Evolutionary conservation across 2,797 vertebrate species (phyloP).

Genomic region (Sarcoramphus papa): DNA sequence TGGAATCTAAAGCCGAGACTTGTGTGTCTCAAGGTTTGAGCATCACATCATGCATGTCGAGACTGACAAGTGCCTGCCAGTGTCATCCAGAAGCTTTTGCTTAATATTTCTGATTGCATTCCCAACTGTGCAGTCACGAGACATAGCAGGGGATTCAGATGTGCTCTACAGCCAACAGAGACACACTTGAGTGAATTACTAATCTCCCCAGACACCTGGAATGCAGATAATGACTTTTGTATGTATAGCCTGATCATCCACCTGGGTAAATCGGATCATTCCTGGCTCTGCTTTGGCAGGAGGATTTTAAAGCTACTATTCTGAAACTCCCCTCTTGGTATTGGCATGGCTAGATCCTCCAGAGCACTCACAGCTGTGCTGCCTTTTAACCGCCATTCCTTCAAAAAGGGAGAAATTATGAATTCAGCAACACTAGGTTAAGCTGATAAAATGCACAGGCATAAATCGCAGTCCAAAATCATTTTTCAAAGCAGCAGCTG

Average conservation of each 20-base stretch:
- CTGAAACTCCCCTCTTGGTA: not conserved
- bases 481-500: not conserved
- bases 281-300: not conserved
- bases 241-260: not conserved
- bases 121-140: not conserved
- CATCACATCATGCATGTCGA: not conserved
- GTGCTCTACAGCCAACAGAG: not conserved
- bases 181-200: not conserved
- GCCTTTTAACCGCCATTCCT: not conserved
- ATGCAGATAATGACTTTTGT: not conserved
- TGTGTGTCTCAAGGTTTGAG: not conserved
- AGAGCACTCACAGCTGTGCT: not conserved
- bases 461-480: not conserved
- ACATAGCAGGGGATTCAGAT: not conserved
- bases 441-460: not conserved
- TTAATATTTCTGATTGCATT: not conserved
- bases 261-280: not conserved
- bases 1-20: not conserved
- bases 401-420: not conserved
- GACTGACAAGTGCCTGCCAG: not conserved
- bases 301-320: not conserved
- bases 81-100: not conserved
- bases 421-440: not conserved
- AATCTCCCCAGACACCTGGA: not conserved
- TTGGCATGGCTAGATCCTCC: not conserved